A percentile compares a stretch with the other conserved stretches of the same genome.
phyloP scores from a whole-genome alignment of 2,113 vertebrate genomes.

The Hippocampus mohnikei region DNA sequence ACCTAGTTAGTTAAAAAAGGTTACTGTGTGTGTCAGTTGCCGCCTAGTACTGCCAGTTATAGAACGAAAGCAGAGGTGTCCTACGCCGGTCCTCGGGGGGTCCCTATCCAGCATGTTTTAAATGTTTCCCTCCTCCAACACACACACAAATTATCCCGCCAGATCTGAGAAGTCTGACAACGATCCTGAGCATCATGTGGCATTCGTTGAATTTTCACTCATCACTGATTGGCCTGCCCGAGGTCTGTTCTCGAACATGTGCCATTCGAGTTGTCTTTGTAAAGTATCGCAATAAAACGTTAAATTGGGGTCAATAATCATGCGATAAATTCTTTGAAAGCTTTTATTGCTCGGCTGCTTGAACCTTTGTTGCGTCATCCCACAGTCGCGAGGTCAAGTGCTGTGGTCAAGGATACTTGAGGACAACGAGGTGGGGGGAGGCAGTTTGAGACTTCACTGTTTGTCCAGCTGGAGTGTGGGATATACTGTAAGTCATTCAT shows the following conservation, averaged over 20 bases:
- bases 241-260: background rate
- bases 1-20: too few species aligned
- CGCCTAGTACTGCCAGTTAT: too few species aligned
- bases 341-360: background rate
- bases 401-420: background rate
- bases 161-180: too few species aligned
- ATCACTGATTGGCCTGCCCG: background rate
- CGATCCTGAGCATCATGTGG: background rate
- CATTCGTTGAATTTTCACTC: too few species aligned
- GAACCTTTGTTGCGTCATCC: background rate
- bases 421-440: background rate
- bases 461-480: constrained; percentile 1
- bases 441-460: background rate
- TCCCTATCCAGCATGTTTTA: too few species aligned
- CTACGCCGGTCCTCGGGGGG: too few species aligned
- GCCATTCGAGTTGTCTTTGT: background rate
- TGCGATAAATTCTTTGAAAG: background rate
- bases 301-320: background rate
- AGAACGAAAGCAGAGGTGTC: too few species aligned
- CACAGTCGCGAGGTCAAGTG: background rate
- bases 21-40: too few species aligned
- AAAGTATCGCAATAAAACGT: background rate
- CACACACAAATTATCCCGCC: too few species aligned
- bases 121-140: too few species aligned
- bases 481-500: constrained; percentile 6